Evolutionary conservation across 2,113 vertebrate genomes (phyloP), one percentile per base, ranked within the genome.

Genomic region (Synchiropus splendidus): DNA sequence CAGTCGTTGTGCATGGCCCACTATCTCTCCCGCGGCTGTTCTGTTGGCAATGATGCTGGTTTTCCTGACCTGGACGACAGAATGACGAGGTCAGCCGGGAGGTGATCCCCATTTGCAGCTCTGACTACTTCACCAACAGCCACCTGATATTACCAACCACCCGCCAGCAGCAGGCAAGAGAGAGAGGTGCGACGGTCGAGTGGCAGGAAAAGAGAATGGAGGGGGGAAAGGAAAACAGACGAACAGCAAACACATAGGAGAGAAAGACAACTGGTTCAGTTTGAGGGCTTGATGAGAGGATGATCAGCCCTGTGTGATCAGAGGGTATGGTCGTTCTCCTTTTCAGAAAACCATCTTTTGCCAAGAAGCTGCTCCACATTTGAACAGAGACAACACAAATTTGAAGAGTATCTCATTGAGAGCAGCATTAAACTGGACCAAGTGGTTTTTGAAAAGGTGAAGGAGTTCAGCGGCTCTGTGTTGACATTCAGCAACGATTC

Each of bases 61-160:
- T 80, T 82, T 87, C 83, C 95, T 98, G 85, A 98, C 95, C 95
- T 98, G 83, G 95, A 93, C 1, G 95, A 98, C 70, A 98, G 88
- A 81, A 96, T 92, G 92, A 97, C 91, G 91, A 98, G 90, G 84
- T 98, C 95, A 72, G 95, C 94, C 73, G 95, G 95, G 85, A 98
- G 92, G 75, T 97, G 92, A 14, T 98, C 92, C 87, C 93, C 92
- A 79, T 97, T 94, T 89, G 92, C 85, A 76, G 93, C 92, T 90
- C 86, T 91, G 79, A 98, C 93, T 87, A 98, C 91, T 83, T 98
- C 95, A 82, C 95, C 95, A 83, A 97, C 88, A 79, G 91, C 82
- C 88, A 98, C 89, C 95, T 98, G 79, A 87, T 64, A 57, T 82
- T 71, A 86, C 44, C 85, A 87, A 90, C 82, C 70, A 83, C 46